Evolutionary conservation across 2,888 invertebrate species (phyloP), one percentile per base, ranked within the genome.

Genomic region (Platerodrilus igneus): DNA sequence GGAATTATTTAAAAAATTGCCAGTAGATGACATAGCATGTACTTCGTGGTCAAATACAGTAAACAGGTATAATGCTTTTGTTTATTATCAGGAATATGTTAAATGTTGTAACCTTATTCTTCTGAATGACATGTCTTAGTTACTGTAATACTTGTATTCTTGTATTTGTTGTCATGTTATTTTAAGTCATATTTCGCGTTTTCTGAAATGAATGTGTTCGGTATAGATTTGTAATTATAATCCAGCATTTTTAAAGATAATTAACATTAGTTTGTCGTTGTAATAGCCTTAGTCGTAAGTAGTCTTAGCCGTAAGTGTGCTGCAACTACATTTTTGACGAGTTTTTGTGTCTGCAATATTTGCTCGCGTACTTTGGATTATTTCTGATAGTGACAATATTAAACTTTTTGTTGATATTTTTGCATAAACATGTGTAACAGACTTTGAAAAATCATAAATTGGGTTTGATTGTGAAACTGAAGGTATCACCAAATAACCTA

Each of bases 401-500:
- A 23, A 4, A n/a, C 7, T 23, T 23, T 23, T 6, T n/a, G 6
- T 11, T 11, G 10, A 23, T 23, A 11, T 23, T 23, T 23, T 23
- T 23, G 23, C 23, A 13, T 23, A 23, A 10, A 11, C 11, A 23
- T 23, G 11, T 23, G 23, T 23, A 11, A 7, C 13, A 13, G n/a
- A 23, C 2, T 4, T 10, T 23, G 23, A 23, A 23, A 23, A 23
- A 23, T 23, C 10, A 23, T 23, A 23, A 23, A 23, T 5, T 8
- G 23, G 10, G 23, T 23, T 13, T n/a, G 23, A 8, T 23, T 23
- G 23, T 23, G 13, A 23, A 23, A 23, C 13, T 23, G 13, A 23
- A 10, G 23, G 23, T 23, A 23, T 23, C 23, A 23, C 23, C 23
- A 23, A 23, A 23, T 23, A 23, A 23, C 23, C 23, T 23, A 23